phyloP scores from a whole-genome alignment of 2,797 vertebrate species.

The Sciaenops ocellatus region DNA sequence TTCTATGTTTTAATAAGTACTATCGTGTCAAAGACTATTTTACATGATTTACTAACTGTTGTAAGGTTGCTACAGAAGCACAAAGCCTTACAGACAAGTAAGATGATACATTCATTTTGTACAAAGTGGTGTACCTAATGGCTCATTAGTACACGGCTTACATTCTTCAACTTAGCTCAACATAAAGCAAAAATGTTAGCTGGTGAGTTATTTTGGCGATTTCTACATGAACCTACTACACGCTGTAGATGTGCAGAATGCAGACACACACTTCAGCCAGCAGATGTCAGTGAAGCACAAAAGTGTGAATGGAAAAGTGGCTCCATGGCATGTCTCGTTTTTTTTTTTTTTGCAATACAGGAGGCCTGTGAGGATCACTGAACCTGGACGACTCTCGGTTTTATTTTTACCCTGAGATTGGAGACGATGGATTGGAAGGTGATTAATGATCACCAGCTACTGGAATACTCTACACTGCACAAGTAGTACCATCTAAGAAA shows the following conservation, averaged over 20 bases:
- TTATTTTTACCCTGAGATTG: conserved; percentile 68
- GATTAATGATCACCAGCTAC: conserved; percentile 17
- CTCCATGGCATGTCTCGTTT: conserved; percentile 7
- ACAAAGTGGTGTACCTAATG: conserved; percentile 52
- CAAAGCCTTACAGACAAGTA: conserved; percentile 27
- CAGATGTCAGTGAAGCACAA: conserved; percentile 72
- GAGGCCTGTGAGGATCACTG: conserved; percentile 24
- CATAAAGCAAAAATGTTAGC: conserved; percentile 17
- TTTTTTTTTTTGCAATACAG: conserved; percentile 3
- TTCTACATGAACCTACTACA: not conserved
- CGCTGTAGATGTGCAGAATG: conserved; percentile 14
- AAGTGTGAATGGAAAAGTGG: conserved; percentile 28
- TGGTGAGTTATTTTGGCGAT: conserved; percentile 18
- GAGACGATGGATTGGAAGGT: conserved; percentile 22
- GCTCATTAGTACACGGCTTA: conserved; percentile 67
- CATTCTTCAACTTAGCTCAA: conserved; percentile 68
- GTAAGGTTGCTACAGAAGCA: conserved; percentile 7
- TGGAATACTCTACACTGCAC: conserved; percentile 10
- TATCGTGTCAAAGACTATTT: conserved; percentile 11
- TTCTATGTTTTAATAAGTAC: conserved; percentile 12
- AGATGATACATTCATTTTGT: conserved; percentile 78
- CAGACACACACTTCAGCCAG: conserved; percentile 53
- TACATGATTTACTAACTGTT: conserved; percentile 13
- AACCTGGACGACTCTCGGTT: conserved; percentile 31
- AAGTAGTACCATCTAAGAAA: conserved; percentile 13